Conservation (phyloP, 2,888 invertebrate species). For the Stegana nigrithorax region DNA sequence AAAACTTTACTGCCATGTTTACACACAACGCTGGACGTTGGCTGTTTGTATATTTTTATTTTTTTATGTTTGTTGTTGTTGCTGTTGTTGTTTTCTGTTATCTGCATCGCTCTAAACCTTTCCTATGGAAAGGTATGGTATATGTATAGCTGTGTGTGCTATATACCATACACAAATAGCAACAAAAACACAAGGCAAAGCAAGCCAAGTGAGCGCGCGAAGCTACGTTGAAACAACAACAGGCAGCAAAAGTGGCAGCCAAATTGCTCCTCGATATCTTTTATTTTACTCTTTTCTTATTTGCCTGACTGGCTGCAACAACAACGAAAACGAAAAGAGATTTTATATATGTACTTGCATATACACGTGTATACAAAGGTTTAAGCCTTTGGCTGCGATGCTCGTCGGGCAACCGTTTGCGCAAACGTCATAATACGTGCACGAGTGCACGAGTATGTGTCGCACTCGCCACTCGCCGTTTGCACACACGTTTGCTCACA, state of each 20-base stretch:
- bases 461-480: too few species aligned
- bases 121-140: too few species aligned
- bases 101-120: slow-evolving; percentile 47
- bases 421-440: slow-evolving; percentile 38
- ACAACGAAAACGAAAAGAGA: too few species aligned
- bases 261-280: slow-evolving; percentile 62
- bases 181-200: not conserved
- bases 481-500: too few species aligned
- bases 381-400: slow-evolving; percentile 50
- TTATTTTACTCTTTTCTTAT: slow-evolving; percentile 39
- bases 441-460: too few species aligned
- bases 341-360: slow-evolving; percentile 24
- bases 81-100: slow-evolving; percentile 42
- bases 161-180: not conserved
- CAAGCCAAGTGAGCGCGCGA: not conserved
- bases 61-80: slow-evolving; percentile 31
- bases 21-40: slow-evolving; percentile 11
- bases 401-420: slow-evolving; percentile 56
- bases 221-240: slow-evolving; percentile 20
- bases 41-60: slow-evolving; percentile 27
- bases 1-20: not conserved
- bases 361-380: too few species aligned
- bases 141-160: slow-evolving; percentile 17
- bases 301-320: too few species aligned
- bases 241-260: slow-evolving; percentile 55